Evolutionary conservation across 2,113 vertebrate species (phyloP).

Genomic region (Marmota flaviventris): DNA sequence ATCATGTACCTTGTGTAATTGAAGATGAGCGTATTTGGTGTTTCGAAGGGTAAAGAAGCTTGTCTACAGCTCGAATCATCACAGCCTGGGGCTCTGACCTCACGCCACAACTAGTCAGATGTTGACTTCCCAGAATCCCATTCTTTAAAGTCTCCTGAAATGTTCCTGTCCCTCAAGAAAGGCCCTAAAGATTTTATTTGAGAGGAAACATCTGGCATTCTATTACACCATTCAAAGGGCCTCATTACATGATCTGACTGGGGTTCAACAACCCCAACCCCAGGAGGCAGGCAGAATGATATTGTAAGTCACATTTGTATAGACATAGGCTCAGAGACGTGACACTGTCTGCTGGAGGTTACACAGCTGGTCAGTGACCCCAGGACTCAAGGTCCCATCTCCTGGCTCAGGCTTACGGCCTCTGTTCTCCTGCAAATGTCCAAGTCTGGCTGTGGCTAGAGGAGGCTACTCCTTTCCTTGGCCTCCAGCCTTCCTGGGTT

Average conservation of each 20-base stretch:
- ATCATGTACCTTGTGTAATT: neutral
- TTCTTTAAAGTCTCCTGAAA: slow-evolving; percentile 26
- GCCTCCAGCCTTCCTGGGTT: neutral
- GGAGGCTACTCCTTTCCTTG: neutral
- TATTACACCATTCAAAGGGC: neutral
- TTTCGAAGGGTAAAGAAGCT: neutral
- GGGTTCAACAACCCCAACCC: neutral
- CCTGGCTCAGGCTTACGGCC: neutral
- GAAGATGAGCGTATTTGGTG: neutral
- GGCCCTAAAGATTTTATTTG: neutral
- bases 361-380: neutral
- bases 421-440: neutral
- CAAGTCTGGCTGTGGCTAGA: neutral
- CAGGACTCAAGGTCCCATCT: neutral
- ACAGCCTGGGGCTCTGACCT: neutral
- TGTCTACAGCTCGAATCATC: neutral
- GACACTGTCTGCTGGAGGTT: neutral
- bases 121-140: neutral
- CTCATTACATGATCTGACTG: neutral
- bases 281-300: neutral
- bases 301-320: neutral
- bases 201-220: slow-evolving; percentile 18
- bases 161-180: slow-evolving; percentile 14
- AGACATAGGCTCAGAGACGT: neutral
- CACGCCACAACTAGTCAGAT: neutral